Percentiles rank a stretch among this genome's conserved stretches.
These are phyloP conservation scores for Rynchops niger DNA, from an alignment of 2,113 vertebrate genomes.

Conservation along the genomic window DNA sequence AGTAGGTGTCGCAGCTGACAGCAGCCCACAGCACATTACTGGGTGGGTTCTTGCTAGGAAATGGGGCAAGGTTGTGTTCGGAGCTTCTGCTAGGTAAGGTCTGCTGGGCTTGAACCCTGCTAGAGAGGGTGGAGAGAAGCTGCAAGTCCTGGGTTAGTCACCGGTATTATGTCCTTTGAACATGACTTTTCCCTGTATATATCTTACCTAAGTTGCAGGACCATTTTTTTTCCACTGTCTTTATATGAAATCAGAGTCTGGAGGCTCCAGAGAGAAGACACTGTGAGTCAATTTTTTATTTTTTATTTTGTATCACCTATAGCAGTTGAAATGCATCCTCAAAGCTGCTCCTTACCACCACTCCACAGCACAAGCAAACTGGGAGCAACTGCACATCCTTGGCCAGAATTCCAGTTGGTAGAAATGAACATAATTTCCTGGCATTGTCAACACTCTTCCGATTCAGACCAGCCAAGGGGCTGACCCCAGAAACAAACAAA, in stretches of 20 bases:
- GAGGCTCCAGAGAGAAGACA: not conserved
- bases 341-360: not conserved
- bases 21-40: not conserved
- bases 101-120: not conserved
- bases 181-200: not conserved
- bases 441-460: not conserved
- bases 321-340: not conserved
- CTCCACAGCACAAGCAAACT: not conserved
- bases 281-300: not conserved
- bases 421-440: not conserved
- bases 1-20: not conserved
- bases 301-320: not conserved
- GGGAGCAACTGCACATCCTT: not conserved
- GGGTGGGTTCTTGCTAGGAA: not conserved
- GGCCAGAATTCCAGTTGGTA: not conserved
- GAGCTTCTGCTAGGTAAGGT: not conserved
- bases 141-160: not conserved
- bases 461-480: not conserved
- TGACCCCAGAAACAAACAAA: not conserved
- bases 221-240: not conserved
- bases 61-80: accelerated
- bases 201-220: not conserved
- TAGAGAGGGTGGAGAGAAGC: not conserved
- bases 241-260: not conserved
- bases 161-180: not conserved